Evolutionary conservation across 2,888 invertebrate species (phyloP), one percentile per base, ranked within the genome.

Genomic region (Helicoverpa assulta): DNA sequence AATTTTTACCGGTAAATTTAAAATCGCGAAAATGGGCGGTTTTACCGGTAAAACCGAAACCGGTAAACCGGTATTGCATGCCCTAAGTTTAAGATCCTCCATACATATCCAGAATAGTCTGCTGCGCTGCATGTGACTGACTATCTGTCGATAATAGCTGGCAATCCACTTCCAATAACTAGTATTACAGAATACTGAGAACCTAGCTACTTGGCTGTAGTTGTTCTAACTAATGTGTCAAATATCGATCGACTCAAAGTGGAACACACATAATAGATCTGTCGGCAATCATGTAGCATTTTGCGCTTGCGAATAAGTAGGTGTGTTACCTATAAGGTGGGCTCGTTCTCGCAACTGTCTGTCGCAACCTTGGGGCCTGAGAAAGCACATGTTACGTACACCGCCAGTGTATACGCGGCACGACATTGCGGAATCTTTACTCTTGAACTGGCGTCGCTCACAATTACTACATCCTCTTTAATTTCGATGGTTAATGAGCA

Each of bases 321-420:
- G 86, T 87, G 87, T 86, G 88, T 85, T 88, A 78, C 88, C 85
- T 87, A 87, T 90, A 89, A 87, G 87, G 87, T 86, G 82, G 83
- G 85, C 83, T 86, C 83, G 86, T 81, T 91, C 88, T 86, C 88
- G 91, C 90, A 90, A 89, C 86, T 81, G 86, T 78, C 81, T 88
- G 89, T 82, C 73, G 86, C 85, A 89, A 89, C 92, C 92, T 92
- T 92, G 91, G 69, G 68, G 83, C 70, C 71, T 85, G 89, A 90
- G 92, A 92, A 92, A 91, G 91, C 87, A 88, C 83, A 86, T 80
- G 87, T 87, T 87, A 87, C 87, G 85, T 84, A 78, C 72, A 80
- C 67, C 78, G 70, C 69, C 68, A 71, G 77, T 73, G 75, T 86
- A 76, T 83, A 79, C 81, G 80, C 83, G 83, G 77, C 80, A 70